Percentiles rank a stretch among this genome's conserved stretches.
Conservation (phyloP, 2,888 invertebrate species). For the Zootermopsis nevadensis region DNA sequence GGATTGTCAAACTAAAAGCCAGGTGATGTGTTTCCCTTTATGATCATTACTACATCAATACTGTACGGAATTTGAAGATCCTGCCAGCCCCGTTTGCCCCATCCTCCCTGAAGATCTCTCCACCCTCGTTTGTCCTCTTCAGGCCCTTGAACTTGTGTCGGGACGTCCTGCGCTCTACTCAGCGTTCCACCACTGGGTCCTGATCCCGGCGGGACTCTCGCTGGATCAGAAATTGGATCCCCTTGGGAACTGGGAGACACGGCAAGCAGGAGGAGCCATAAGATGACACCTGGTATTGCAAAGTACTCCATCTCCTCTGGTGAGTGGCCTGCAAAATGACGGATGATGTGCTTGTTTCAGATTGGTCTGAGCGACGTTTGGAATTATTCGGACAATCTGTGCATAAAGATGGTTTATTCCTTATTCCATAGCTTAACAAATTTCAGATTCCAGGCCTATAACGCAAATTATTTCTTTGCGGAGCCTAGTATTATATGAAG, state of each 20-base stretch:
- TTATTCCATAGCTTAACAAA: too few relatives aligned
- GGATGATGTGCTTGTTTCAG: neutral
- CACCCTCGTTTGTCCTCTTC: constrained; percentile 61
- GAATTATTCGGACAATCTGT: constrained; percentile 4
- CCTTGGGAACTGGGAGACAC: constrained; percentile 25
- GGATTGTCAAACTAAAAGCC: too few relatives aligned
- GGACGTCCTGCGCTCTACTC: neutral
- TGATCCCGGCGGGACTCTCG: neutral
- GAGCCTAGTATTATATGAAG: too few relatives aligned
- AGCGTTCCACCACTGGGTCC: neutral
- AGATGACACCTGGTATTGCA: neutral
- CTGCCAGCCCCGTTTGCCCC: constrained; percentile 54
- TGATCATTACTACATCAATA: too few relatives aligned
- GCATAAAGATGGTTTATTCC: too few relatives aligned
- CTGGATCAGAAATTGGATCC: neutral
- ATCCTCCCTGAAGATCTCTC: constrained; percentile 65
- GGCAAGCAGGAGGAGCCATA: neutral
- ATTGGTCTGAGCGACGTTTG: neutral
- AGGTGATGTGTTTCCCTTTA: too few relatives aligned
- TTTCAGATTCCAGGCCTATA: too few relatives aligned
- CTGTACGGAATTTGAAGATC: too few relatives aligned
- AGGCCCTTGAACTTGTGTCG: constrained; percentile 11
- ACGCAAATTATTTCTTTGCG: too few relatives aligned
- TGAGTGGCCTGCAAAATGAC: neutral
- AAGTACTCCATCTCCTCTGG: constrained; percentile 7